phyloP scores from a whole-genome alignment of 1,140 invertebrate genomes.

The Paraescarpia echinospica region DNA sequence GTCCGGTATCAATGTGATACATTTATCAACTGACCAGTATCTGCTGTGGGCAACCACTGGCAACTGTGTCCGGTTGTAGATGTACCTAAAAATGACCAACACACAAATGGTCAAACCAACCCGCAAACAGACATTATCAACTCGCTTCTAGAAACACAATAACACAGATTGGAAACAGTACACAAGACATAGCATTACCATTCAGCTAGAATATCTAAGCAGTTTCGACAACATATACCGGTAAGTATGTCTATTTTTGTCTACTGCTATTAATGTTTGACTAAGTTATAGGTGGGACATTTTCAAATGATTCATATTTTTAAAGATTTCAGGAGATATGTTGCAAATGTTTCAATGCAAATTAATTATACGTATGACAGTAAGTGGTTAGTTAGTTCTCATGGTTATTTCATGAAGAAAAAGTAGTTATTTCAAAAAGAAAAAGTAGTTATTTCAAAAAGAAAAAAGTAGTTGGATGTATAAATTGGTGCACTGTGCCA shows the following conservation, averaged over 20 bases:
- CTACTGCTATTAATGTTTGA: too few species aligned
- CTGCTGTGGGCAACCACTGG: conserved; percentile 39
- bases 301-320: too few species aligned
- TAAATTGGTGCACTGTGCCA: not conserved
- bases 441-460: not conserved
- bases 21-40: conserved; percentile 34
- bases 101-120: not conserved
- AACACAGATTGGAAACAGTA: too few species aligned
- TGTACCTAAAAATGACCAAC: conserved; percentile 28
- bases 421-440: too few species aligned
- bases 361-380: not conserved
- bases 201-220: too few species aligned
- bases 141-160: not conserved
- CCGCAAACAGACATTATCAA: not conserved
- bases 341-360: not conserved
- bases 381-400: too few species aligned
- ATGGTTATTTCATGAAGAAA: too few species aligned
- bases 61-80: conserved; percentile 33
- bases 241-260: too few species aligned
- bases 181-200: too few species aligned
- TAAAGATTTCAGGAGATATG: conserved; percentile 15
- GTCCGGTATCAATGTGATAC: not conserved
- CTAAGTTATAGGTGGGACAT: conserved; percentile 14
- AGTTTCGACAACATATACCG: too few species aligned
- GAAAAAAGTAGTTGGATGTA: not conserved